Evolutionary conservation across 2,113 vertebrate genomes (phyloP).

Genomic region (Octodon degus): DNA sequence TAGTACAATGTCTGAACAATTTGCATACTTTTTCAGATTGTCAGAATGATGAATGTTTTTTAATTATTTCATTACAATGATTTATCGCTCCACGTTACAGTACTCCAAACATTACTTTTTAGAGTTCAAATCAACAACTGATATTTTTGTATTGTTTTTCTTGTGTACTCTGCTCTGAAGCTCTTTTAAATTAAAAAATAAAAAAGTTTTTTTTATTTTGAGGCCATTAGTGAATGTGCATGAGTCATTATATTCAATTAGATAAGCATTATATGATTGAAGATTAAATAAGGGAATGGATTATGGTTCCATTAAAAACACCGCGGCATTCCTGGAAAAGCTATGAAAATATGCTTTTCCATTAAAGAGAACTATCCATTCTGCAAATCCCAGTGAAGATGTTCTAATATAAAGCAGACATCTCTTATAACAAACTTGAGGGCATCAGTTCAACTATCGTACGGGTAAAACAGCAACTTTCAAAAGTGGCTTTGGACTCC

Average conservation of each 20-base stretch:
- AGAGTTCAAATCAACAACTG: constrained; percentile 45
- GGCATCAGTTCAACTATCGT: constrained; percentile 16
- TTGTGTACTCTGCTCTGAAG: constrained; percentile 26
- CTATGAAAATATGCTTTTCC: constrained; percentile 69
- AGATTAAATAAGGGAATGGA: constrained; percentile 66
- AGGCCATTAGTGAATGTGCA: background rate
- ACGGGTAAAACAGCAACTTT: constrained; percentile 39
- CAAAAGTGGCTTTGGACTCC: constrained; percentile 36
- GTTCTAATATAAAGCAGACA: constrained; percentile 50
- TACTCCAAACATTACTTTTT: constrained; percentile 36
- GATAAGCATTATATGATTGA: constrained; percentile 66
- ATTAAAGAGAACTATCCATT: constrained; percentile 71
- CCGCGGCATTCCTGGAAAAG: constrained; percentile 61
- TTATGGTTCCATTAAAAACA: constrained; percentile 67
- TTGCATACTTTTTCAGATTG: constrained; percentile 76
- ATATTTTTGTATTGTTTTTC: constrained; percentile 58
- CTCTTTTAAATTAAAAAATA: constrained; percentile 56
- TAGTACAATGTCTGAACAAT: constrained; percentile 65
- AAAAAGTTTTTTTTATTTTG: constrained; percentile 50
- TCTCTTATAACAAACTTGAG: constrained; percentile 43
- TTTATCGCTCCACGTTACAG: constrained; percentile 70
- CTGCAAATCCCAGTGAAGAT: background rate
- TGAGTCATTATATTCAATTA: constrained; percentile 64
- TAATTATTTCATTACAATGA: constrained; percentile 62
- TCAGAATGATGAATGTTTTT: constrained; percentile 59